Base-by-base conservation (phyloP, 2,797 vertebrate genomes). In the Chanos chanos region DNA sequence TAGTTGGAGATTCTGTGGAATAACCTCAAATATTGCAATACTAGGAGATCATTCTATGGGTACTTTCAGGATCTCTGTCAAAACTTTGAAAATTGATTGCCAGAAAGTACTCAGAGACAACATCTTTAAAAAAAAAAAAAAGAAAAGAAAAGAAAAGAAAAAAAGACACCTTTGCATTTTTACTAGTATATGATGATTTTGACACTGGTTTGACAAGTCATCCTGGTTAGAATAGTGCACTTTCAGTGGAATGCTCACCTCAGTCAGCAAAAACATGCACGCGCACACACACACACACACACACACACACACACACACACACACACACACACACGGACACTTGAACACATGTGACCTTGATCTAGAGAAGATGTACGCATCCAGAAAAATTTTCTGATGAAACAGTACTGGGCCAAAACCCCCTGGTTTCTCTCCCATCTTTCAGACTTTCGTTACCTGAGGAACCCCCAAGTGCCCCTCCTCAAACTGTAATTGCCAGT, bases 401-500 rank as follows among this genome's bases (percentile, higher is more conserved):
- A 55, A 31, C 33, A 10, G 2, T 47, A 30, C n/a, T n/a, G n/a
- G n/a, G n/a, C n/a, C n/a, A n/a, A n/a, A n/a, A n/a, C n/a, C n/a
- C n/a, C n/a, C n/a, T n/a, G n/a, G n/a, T n/a, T n/a, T n/a, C n/a
- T n/a, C n/a, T n/a, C n/a, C n/a, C n/a, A n/a, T n/a, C n/a, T 55
- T 25, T 0, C 65, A 99, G 96, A 73, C 83, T 99, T 33, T 93
- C 91, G 41, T 92, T 99, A 56, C 96, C 96, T 0, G 96, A 98
- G 64, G 96, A 98, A 77, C 95, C 96, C 0, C 96, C 96, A 62
- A 97, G 94, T 0, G 94, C 94, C 0, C 93, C 96, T 5, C 96
- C 96, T 0, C 95, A 98, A 86, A 97, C 95, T 0, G 94, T 99
- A 77, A 96, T 99, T 0, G 94, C 95, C 66, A 97, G 94, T 0